A percentile compares a stretch with the other conserved stretches of the same genome.
phyloP scores from a whole-genome alignment of 2,797 vertebrate genomes.

The Leucoraja ocellata region DNA sequence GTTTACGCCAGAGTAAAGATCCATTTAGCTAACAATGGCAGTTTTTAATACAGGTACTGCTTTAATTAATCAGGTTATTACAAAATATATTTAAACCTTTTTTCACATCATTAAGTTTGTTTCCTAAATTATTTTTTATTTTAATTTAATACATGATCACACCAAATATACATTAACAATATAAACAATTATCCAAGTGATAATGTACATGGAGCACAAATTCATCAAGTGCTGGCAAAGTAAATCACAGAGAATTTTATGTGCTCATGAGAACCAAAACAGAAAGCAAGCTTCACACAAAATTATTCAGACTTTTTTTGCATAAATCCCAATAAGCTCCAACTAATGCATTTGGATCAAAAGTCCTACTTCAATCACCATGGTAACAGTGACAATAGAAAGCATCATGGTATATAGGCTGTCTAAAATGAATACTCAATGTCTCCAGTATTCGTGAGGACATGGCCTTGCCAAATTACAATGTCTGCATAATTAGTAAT shows the following conservation, averaged over 20 bases:
- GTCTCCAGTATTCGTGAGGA: background rate
- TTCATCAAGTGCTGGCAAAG: background rate
- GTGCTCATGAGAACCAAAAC: background rate
- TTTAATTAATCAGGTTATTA: constrained; percentile 10
- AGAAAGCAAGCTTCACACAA: background rate
- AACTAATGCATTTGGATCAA: constrained; percentile 24
- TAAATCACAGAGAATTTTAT: background rate
- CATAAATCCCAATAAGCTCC: constrained; percentile 27
- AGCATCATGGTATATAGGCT: background rate
- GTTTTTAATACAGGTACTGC: background rate
- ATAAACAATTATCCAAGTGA: background rate
- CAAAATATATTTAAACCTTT: background rate
- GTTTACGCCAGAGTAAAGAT: background rate
- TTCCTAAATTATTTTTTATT: background rate
- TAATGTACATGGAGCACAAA: background rate
- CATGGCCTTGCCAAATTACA: background rate
- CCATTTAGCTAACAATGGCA: background rate
- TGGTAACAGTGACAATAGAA: constrained; percentile 30
- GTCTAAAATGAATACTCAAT: background rate
- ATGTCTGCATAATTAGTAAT: background rate
- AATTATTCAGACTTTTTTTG: background rate
- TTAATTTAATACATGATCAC: background rate
- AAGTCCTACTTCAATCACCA: constrained; percentile 19
- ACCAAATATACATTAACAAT: background rate
- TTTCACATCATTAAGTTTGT: background rate